Conservation (phyloP, 2,888 invertebrate genomes). For the Papilio elwesi region DNA sequence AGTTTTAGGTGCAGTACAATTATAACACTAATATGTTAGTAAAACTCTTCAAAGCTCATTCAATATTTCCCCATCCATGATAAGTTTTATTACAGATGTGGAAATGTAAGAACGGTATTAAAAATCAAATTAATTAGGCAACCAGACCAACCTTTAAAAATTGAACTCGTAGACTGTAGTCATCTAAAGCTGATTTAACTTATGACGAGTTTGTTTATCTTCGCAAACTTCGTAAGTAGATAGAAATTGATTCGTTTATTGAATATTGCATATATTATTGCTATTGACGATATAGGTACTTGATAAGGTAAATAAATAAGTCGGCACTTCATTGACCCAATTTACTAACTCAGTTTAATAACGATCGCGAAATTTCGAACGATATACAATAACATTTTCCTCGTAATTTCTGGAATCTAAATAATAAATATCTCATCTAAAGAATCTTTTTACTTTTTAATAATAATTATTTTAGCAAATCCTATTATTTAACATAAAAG, state of each 20-base stretch:
- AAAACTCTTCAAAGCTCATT: background rate
- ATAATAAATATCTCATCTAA: too few species aligned
- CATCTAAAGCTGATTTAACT: constrained; percentile 17
- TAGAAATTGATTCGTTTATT: constrained; percentile 86
- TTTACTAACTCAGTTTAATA: too few species aligned
- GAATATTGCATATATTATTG: background rate
- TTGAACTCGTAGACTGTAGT: constrained; percentile 2
- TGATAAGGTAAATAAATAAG: background rate
- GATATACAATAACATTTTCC: background rate
- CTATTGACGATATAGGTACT: background rate
- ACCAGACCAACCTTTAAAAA: background rate
- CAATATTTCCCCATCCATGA: background rate
- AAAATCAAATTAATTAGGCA: background rate
- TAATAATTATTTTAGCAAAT: too few species aligned
- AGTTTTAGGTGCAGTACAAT: too few species aligned
- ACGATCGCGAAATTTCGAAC: background rate
- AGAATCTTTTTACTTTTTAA: too few species aligned
- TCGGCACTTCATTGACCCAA: background rate
- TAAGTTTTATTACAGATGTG: too few species aligned
- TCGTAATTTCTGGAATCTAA: too few species aligned
- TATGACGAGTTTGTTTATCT: constrained; percentile 16
- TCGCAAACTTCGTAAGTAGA: constrained; percentile 14
- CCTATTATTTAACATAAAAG: too few species aligned
- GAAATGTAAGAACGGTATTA: too few species aligned
- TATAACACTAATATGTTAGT: too few species aligned